Percentiles rank a stretch among this genome's conserved stretches.
Evolutionary conservation across 2,113 vertebrate genomes (phyloP).

Genomic region (Pangasianodon gigas): DNA sequence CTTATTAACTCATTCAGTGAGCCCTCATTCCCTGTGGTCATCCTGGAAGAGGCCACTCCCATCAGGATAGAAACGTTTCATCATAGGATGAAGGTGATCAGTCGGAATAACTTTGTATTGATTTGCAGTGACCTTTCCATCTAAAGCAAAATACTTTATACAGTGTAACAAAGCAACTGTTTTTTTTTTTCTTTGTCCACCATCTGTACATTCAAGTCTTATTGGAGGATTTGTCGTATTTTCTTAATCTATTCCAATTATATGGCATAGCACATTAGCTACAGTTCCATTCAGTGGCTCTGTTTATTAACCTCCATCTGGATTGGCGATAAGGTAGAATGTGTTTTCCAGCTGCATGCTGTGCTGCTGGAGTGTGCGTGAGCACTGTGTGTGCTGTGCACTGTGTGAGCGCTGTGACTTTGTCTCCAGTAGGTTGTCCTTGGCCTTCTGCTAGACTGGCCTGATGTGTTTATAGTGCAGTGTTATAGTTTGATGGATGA

Average conservation of each 20-base stretch:
- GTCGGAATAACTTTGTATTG: not conserved
- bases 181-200: not conserved
- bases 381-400: constrained; percentile 18
- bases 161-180: not conserved
- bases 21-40: not conserved
- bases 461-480: constrained; percentile 49
- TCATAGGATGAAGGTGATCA: not conserved
- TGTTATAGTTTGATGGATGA: constrained; percentile 51
- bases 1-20: not conserved
- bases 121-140: not conserved
- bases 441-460: constrained; percentile 44
- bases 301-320: constrained; percentile 34
- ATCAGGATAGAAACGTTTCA: not conserved
- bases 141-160: not conserved
- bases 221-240: not conserved
- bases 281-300: constrained; percentile 23
- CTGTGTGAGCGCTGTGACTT: constrained; percentile 32
- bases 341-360: constrained; percentile 30
- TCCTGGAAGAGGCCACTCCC: not conserved
- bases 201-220: not conserved
- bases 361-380: constrained; percentile 19
- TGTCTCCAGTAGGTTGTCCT: constrained; percentile 47
- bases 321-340: constrained; percentile 1
- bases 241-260: not conserved
- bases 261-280: constrained; percentile 11